phyloP scores from a whole-genome alignment of 2,888 invertebrate genomes.

The Adela reaumurella region DNA sequence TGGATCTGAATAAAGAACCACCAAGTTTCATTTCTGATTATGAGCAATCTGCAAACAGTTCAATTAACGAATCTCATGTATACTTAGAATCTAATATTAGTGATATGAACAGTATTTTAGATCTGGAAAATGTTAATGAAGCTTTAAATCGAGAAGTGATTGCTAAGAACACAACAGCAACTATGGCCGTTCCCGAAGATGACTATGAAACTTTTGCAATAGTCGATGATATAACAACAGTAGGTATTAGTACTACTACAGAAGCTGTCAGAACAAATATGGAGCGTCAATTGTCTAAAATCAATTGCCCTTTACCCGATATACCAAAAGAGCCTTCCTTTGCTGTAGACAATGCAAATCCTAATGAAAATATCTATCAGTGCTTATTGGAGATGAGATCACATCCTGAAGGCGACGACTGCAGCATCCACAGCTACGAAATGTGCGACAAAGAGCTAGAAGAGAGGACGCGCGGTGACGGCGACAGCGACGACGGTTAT shows the following conservation, averaged over 20 bases:
- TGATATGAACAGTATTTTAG: constrained; percentile 22
- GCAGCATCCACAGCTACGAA: constrained; percentile 53
- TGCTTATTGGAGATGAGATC: constrained; percentile 44
- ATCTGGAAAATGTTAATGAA: constrained; percentile 46
- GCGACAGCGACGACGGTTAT: constrained; percentile 48
- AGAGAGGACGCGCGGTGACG: constrained; percentile 43
- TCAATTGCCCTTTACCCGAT: constrained; percentile 49
- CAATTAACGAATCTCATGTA: constrained; percentile 7
- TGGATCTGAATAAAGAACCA: constrained; percentile 1
- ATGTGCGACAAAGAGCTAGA: constrained; percentile 38
- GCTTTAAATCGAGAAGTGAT: constrained; percentile 44
- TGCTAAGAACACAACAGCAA: constrained; percentile 25
- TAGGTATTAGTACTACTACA: constrained; percentile 35
- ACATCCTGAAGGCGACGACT: constrained; percentile 47
- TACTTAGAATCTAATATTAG: constrained; percentile 10
- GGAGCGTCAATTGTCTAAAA: constrained; percentile 32
- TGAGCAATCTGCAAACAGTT: constrained; percentile 22
- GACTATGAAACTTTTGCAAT: constrained; percentile 48
- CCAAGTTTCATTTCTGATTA: background rate
- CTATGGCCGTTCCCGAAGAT: constrained; percentile 26
- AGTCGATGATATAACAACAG: constrained; percentile 27
- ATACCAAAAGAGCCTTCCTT: constrained; percentile 28
- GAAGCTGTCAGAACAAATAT: constrained; percentile 18
- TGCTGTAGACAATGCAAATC: constrained; percentile 13
- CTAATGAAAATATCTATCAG: constrained; percentile 43